Evolutionary conservation across 2,888 invertebrate species (phyloP), one percentile per base, ranked within the genome.

Genomic region (Thysanoteuthis rhombus): DNA sequence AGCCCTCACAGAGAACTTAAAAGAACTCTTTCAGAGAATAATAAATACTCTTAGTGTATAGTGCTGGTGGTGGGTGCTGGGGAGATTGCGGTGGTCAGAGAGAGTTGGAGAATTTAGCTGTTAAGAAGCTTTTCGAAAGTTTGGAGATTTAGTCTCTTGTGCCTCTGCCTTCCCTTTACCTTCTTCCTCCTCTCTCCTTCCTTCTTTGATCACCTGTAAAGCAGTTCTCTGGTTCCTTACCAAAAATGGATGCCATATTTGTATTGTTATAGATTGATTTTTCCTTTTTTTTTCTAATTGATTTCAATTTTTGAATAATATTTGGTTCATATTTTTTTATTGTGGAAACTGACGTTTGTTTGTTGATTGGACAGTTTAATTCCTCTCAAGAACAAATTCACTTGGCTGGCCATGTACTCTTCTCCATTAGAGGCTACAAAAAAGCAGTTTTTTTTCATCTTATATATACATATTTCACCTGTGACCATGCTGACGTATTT

Each of bases 11-110:
- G 58, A 58, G 4, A 45, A 45, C 45, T 8, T 45, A 45, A 45
- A 45, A 45, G 45, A 45, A 45, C 45, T 45, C 52, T 52, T 52
- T 52, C 25, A 52, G 52, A 52, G 75, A 75, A 75, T 75, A n/a
- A n/a, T 75, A 75, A 75, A 75, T 75, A 75, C 75, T 75, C n/a
- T n/a, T 75, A n/a, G n/a, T 75, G 75, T n/a, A n/a, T n/a, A 75
- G 4, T 75, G n/a, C n/a, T 75, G n/a, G 16, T 75, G 58, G 0
- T 58, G 58, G 58, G 10, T 58, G 75, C 12, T 75, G 75, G n/a
- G n/a, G 75, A n/a, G n/a, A n/a, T 75, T 75, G 16, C 19, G 12
- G n/a, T 75, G 75, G 75, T 75, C 75, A 75, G n/a, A 75, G n/a
- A 75, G n/a, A 75, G 75, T 36, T n/a, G 75, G 19, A 75, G 75